Conservation (phyloP, 1,140 invertebrate species). For the Danaus melanippus region DNA sequence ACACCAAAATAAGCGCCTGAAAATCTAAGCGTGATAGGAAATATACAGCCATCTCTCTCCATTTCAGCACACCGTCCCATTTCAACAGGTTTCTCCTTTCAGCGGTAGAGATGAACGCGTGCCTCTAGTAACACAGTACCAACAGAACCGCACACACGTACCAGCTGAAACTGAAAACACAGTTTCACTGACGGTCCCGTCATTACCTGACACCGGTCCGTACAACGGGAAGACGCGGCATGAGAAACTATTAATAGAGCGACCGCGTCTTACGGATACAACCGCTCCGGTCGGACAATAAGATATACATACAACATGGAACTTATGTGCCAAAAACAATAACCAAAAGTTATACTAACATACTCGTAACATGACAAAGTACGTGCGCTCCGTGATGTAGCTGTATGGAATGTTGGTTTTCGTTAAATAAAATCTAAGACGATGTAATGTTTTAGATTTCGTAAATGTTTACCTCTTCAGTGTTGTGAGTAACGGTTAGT, state of each 20-base stretch:
- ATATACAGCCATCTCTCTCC: slow-evolving; percentile 37
- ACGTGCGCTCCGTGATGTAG: slow-evolving; percentile 35
- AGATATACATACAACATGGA: slow-evolving; percentile 27
- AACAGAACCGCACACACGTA: slow-evolving; percentile 65
- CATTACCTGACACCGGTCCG: slow-evolving; percentile 51
- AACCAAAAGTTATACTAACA: slow-evolving; percentile 29
- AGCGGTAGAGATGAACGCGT: slow-evolving; percentile 60
- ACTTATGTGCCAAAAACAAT: slow-evolving; percentile 57
- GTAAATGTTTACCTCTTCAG: slow-evolving; percentile 66
- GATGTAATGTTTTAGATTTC: slow-evolving; percentile 44
- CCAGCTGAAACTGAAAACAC: slow-evolving; percentile 61
- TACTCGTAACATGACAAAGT: slow-evolving; percentile 38
- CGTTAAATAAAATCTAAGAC: slow-evolving; percentile 36
- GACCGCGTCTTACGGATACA: slow-evolving; percentile 9
- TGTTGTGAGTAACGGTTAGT: slow-evolving; percentile 62
- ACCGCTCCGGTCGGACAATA: too few species aligned
- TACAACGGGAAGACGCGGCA: slow-evolving; percentile 18
- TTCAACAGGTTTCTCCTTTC: slow-evolving; percentile 71
- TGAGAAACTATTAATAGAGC: slow-evolving; percentile 49
- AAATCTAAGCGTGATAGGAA: slow-evolving; percentile 31
- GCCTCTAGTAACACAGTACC: slow-evolving; percentile 65
- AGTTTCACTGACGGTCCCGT: slow-evolving; percentile 65
- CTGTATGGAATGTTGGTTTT: slow-evolving; percentile 34
- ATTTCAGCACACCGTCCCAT: slow-evolving; percentile 53
- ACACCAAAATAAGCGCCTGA: slow-evolving; percentile 64